Percentiles rank a stretch among this genome's conserved stretches.
Conservation (phyloP, 2,797 vertebrate species). For the Aeoliscus strigatus region DNA sequence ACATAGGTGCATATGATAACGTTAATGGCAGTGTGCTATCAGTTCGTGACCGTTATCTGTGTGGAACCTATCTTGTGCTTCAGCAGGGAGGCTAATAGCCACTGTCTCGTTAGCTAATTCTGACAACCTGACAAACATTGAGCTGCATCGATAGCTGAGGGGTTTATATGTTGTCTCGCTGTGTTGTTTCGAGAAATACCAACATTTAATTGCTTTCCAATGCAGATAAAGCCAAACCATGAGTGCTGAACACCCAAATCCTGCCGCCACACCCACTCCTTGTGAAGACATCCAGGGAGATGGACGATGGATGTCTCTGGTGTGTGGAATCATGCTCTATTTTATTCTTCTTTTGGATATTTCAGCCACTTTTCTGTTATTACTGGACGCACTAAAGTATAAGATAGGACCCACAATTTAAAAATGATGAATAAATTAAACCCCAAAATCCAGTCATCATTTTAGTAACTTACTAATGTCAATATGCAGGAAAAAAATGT, state of each 20-base stretch:
- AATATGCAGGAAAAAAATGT: too few species aligned
- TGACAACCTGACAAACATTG: slow-evolving; percentile 5
- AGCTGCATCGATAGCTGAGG: slow-evolving; percentile 4
- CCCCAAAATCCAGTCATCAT: too few species aligned
- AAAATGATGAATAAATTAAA: too few species aligned
- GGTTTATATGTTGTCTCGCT: slow-evolving; percentile 6
- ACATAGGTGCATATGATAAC: neutral
- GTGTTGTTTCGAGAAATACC: slow-evolving; percentile 4
- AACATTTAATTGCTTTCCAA: slow-evolving; percentile 29
- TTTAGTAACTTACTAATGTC: too few species aligned
- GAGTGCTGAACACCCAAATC: slow-evolving; percentile 79
- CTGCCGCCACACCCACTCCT: slow-evolving; percentile 83
- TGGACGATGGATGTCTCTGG: slow-evolving; percentile 89
- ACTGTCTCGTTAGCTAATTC: slow-evolving; percentile 35
- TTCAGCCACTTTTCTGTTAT: neutral
- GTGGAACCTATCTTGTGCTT: slow-evolving; percentile 19
- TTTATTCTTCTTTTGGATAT: neutral
- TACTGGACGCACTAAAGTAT: too few species aligned
- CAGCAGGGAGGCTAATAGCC: slow-evolving; percentile 43
- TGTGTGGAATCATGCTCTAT: slow-evolving; percentile 55
- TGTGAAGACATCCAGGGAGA: slow-evolving; percentile 82
- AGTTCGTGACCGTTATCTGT: slow-evolving; percentile 7
- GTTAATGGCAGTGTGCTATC: slow-evolving; percentile 1
- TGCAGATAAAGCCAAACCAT: slow-evolving; percentile 64
- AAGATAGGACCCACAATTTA: too few species aligned